Base-by-base conservation (phyloP, 1,140 invertebrate species). In the Drosophila bocqueti region DNA sequence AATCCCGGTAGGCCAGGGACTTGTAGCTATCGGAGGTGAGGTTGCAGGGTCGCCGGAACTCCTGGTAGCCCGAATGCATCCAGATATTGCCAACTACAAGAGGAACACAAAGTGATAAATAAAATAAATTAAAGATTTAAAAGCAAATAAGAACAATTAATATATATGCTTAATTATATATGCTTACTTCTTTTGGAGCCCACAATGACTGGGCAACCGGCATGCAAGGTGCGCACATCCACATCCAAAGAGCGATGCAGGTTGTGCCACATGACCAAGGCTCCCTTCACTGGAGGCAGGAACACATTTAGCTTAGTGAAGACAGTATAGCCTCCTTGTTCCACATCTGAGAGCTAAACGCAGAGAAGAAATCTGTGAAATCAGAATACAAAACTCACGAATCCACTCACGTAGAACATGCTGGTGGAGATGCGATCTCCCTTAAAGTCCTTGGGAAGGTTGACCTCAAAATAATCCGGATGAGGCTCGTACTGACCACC, bases 221-320 rank as follows among this genome's bases (percentile, higher is more conserved):
- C 98, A 94, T 99, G 99, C 61, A 98, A 93, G 1, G 98, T 99
- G 75, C 95, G 94, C 49, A 95, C 94, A 94, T 99, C 98, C 18
- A 97, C 97, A 68, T 98, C 96, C n/a, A 98, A 97, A 87, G 96
- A 98, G 29, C 96, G 94, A 91, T 97, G 95, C 57, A 99, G 93
- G 94, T 99, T 99, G 92, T 97, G 96, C 99, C 99, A 99, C 94
- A 99, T 98, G 6, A 97, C 97, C 61, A 98, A 97, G 18, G 97
- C 95, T 15, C 98, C 97, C 93, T 98, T 98, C 83, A 95, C 95
- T 0, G 99, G 98, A 94, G 96, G 97, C 24, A 99, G 93, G 47
- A 96, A 95, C 31, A 98, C 93, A 45, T 96, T 96, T 42, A 99
- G 94, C 57, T 95, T 94, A 2, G 98, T 97, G 91, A 99, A 99